Conservation (phyloP, 2,797 vertebrate species). For the Microtus californicus region DNA sequence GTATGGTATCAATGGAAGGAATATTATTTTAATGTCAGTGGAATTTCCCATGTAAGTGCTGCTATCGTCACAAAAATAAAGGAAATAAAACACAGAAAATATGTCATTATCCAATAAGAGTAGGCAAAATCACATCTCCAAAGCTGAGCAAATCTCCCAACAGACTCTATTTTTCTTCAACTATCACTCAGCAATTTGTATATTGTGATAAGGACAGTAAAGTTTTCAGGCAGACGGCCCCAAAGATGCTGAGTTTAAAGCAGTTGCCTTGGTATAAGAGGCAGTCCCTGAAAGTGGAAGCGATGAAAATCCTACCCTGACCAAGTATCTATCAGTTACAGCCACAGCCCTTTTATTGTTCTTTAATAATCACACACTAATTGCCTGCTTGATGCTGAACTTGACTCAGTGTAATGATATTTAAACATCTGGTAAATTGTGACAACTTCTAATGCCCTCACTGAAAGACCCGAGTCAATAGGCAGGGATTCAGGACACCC, state of each 20-base stretch:
- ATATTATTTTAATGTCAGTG: constrained; percentile 66
- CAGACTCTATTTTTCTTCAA: not conserved
- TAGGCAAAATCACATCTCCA: constrained; percentile 36
- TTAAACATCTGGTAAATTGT: not conserved
- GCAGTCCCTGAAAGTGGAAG: not conserved
- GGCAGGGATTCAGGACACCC: not conserved
- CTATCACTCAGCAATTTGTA: not conserved
- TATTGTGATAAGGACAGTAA: not conserved
- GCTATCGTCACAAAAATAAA: constrained; percentile 58
- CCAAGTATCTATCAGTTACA: not conserved
- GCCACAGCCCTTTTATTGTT: not conserved
- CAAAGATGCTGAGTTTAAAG: not conserved
- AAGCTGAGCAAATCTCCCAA: not conserved
- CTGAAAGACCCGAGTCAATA: not conserved
- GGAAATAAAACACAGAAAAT: constrained; percentile 37
- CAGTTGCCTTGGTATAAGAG: not conserved
- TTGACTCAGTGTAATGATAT: not conserved
- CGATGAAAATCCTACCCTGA: not conserved
- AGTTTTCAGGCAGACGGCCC: not conserved
- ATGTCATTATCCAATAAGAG: not conserved
- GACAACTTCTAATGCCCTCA: not conserved
- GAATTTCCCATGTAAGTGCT: constrained; percentile 34
- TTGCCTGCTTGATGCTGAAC: not conserved
- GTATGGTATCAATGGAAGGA: constrained; percentile 68
- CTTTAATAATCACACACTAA: not conserved